Base-by-base conservation (phyloP, 2,797 vertebrate genomes). In the Xiphophorus birchmanni region DNA sequence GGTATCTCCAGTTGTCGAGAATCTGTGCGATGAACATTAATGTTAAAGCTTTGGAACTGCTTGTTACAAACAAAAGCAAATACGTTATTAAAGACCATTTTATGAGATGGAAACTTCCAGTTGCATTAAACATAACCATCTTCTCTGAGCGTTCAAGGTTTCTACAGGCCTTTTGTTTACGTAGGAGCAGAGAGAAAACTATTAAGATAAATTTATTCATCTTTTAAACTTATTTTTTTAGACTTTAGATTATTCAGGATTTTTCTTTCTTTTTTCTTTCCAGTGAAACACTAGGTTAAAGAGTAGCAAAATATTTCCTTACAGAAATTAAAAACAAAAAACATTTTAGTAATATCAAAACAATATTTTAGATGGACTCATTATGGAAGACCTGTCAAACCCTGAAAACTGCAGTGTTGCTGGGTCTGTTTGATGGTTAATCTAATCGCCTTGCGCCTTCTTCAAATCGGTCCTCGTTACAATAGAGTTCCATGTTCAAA, bases 1-100 rank as follows among this genome's bases (percentile, higher is more conserved):
- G 97, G 88, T 97, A 96, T 83, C 98, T 98, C 98, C 98, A 99
- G 91, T 99, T 99, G 94, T 98, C 98, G 37, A 97, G 96, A 85
- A 99, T 99, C 98, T 99, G 90, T 84, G 87, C n/a, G 60, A 71
- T n/a, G 82, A 83, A 82, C 42, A 76, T 0, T 18, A 11, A 15
- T 12, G 40, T 80, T 48, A 81, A 76, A 76, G 79, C 37, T 2
- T 1, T 72, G 81, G 81, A 73, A 44, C 58, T 11, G n/a, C 26
- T 32, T 26, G 2, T 45, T 37, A 26, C 11, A 56, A 73, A 78
- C 17, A 72, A 32, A 23, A 13, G 13, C 6, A 42, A 71, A 21
- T 29, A 42, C 35, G 5, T 78, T 32, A 69, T 76, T 42, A 47
- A 50, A 79, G 9, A 47, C 13, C 4, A 69, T 17, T 50, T 37